Percentiles rank a stretch among this genome's conserved stretches.
Evolutionary conservation across 1,140 invertebrate species (phyloP).

Genomic region (Drosophila erecta): DNA sequence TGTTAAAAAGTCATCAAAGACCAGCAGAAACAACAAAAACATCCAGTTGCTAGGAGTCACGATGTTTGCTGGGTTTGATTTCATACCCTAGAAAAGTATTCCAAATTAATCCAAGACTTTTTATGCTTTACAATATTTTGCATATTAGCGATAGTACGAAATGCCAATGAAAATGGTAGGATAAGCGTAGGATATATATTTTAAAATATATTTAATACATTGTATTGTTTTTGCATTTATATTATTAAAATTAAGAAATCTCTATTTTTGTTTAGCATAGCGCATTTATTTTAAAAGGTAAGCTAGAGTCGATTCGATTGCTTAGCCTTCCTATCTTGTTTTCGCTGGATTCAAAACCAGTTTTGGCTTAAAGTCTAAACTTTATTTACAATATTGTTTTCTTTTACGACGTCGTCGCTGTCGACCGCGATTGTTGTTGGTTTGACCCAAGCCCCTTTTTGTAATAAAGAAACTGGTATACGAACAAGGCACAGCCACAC

Average conservation of each 20-base stretch:
- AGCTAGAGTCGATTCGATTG: slow-evolving; percentile 26
- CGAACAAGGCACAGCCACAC: slow-evolving; percentile 59
- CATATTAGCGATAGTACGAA: too few relatives aligned
- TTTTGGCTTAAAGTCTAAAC: slow-evolving; percentile 79
- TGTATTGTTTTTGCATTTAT: too few relatives aligned
- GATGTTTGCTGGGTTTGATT: slow-evolving; percentile 49
- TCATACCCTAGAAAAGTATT: slow-evolving; percentile 19
- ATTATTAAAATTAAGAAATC: too few relatives aligned
- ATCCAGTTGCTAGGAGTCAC: slow-evolving; percentile 54
- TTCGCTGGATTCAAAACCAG: slow-evolving; percentile 68
- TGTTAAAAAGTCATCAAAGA: slow-evolving; percentile 80
- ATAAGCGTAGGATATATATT: too few relatives aligned
- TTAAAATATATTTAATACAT: too few relatives aligned
- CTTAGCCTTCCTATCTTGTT: slow-evolving; percentile 37
- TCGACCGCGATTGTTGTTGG: slow-evolving; percentile 50
- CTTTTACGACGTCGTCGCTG: slow-evolving; percentile 72
- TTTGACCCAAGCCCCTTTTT: slow-evolving; percentile 81
- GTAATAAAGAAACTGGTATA: slow-evolving; percentile 80
- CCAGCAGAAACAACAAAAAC: slow-evolving; percentile 63
- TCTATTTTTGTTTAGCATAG: too few relatives aligned
- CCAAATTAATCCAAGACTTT: background rate
- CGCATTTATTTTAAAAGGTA: slow-evolving; percentile 1
- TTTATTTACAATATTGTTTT: slow-evolving; percentile 83
- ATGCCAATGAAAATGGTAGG: too few relatives aligned
- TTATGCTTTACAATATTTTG: too few relatives aligned